Evolutionary conservation across 2,797 vertebrate species (phyloP), one percentile per base, ranked within the genome.

Genomic region (Emys orbicularis): DNA sequence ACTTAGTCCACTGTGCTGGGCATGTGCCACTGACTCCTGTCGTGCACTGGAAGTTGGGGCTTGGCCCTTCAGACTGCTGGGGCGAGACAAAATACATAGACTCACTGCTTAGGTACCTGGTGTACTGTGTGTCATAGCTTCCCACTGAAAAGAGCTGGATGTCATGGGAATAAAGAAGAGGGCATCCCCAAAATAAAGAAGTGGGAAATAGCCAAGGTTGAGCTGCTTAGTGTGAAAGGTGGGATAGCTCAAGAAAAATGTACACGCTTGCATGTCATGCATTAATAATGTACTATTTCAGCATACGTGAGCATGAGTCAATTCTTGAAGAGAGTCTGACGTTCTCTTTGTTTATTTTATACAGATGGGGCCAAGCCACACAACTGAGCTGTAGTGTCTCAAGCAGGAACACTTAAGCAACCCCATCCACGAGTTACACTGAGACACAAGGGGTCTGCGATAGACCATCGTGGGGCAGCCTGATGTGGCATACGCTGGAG

Each of bases 221-320:
- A 61, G 6, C 34, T 47, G 57, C 9, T 11, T 21, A 47, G 59
- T 27, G 77, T 47, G n/a, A 53, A 47, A 80, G 53, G 41, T 79
- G 61, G 61, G 31, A 47, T 18, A 3, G 65, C 37, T 47, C 52
- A 76, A 57, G 41, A 72, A 79, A 54, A 47, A 15, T 34, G n/a
- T 11, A 21, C 0, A 1, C 4, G 11, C 12, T 1, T 2, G 12
- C 37, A 3, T 1, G 6, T 4, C 44, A 47, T 25, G 27, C 27
- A 9, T 27, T 15, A 8, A 47, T 47, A 76, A 76, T 29, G 12
- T 44, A 44, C 44, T 16, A 25, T 29, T 29, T 29, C 74, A 47
- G 44, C 44, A 15, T 6, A 47, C 27, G 15, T 27, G 44, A 29
- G 41, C 25, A 44, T 7, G 12, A 47, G 25, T 47, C 12, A 44